Conservation (phyloP, 2,797 vertebrate species). For the Coccyzus lansbergi region DNA sequence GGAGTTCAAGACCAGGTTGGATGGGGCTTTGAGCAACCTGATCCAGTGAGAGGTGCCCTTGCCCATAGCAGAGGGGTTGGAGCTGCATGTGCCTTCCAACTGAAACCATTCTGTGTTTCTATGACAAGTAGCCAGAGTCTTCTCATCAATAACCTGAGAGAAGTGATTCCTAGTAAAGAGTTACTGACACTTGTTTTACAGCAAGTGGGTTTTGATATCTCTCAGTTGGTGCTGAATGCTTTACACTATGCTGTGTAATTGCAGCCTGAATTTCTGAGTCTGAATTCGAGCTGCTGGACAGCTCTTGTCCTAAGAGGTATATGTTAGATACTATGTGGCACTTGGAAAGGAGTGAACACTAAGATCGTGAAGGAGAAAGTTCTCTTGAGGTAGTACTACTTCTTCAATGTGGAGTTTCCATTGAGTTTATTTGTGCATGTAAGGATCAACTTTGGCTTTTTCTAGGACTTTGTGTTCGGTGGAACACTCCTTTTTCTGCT, state of each 20-base stretch:
- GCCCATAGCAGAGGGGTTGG: too few relatives aligned
- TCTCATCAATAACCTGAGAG: not conserved
- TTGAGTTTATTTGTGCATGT: not conserved
- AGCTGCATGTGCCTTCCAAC: too few relatives aligned
- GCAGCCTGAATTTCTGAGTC: not conserved
- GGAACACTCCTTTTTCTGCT: not conserved
- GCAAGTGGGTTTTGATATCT: not conserved
- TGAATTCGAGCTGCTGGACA: not conserved
- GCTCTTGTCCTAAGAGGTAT: not conserved
- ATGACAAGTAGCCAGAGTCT: not conserved
- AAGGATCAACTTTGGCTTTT: not conserved
- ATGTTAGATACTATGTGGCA: not conserved
- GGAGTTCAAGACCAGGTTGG: too few relatives aligned
- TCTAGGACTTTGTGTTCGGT: not conserved
- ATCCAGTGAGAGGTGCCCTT: too few relatives aligned
- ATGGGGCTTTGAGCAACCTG: too few relatives aligned
- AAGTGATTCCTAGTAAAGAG: not conserved
- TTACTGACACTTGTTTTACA: not conserved
- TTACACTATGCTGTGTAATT: not conserved
- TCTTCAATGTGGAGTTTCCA: not conserved
- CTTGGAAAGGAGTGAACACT: not conserved
- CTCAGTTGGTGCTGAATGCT: not conserved
- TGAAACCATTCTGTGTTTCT: too few relatives aligned
- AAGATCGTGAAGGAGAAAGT: not conserved
- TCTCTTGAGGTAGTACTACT: not conserved